Base-by-base conservation (phyloP, 1,140 invertebrate species). In the Araneus ventricosus region DNA sequence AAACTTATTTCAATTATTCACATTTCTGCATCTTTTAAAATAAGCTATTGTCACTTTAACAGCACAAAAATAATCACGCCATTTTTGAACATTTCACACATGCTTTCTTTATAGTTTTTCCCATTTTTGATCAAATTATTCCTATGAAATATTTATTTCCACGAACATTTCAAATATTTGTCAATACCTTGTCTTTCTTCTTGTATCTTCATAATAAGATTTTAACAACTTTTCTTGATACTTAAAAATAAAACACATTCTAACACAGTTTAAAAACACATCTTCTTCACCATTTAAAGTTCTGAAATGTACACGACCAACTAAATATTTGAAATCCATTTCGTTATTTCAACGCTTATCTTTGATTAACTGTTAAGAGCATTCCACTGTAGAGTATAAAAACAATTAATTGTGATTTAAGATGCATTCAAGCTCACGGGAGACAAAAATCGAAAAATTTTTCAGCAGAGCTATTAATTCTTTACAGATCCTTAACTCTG, bases 381-480 rank as follows among this genome's bases (percentile, higher is more conserved):
- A 75, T 75, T 75, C 17, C 34, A 75, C 30, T 34, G 70, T 6
- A 75, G 70, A 20, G 10, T 75, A 37, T 20, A 30, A 75, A 37
- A 75, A 75, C 70, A 34, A 75, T 75, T 75, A 75, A 75, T 75
- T 75, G 70, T 75, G 30, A 75, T 75, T 75, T 75, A 75, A 75
- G 70, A 34, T 75, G 70, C 70, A 75, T 75, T 75, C 30, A 37
- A 22, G 34, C 70, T 34, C 70, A 14, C 34, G 14, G 17, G 70
- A 75, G 30, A 75, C 70, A 34, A 75, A 75, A 75, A 75, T 75
- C 70, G 30, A 75, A 34, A 17, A 0, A 75, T 75, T 75, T 75
- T 75, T 75, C 70, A 75, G 30, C 70, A 75, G 14, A 75, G 70
- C 70, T 75, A 75, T 75, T 75, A 37, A 75, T 75, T 75, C 70